These are phyloP conservation scores for Leucosticte australis DNA, from an alignment of 2,113 vertebrate species.

Conservation along the genomic window DNA sequence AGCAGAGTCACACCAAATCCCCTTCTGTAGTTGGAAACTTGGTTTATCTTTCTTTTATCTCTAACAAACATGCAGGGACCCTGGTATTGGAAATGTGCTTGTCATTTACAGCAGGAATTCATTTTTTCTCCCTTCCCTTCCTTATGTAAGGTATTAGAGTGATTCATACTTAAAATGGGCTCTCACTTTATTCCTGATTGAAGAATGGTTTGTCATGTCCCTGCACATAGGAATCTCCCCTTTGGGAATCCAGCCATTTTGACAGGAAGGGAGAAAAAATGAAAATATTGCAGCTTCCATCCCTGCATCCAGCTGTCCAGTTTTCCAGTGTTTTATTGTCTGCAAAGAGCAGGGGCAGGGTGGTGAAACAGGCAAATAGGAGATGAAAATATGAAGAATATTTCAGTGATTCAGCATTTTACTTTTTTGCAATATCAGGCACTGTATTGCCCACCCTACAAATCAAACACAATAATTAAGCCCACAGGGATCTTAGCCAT, in stretches of 20 bases:
- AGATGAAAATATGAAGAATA: neutral
- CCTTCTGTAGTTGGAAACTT: neutral
- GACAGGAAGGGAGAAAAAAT: neutral
- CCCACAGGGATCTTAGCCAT: neutral
- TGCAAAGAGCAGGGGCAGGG: neutral
- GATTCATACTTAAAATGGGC: neutral
- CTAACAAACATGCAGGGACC: neutral
- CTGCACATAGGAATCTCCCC: neutral
- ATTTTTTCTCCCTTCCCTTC: neutral
- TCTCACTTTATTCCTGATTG: neutral
- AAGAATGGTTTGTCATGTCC: neutral
- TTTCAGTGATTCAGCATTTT: neutral
- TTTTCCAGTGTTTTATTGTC: neutral
- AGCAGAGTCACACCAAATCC: neutral
- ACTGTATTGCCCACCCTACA: neutral
- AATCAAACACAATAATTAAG: neutral
- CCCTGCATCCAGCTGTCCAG: neutral
- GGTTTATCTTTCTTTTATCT: neutral
- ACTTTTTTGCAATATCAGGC: neutral
- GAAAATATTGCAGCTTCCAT: neutral
- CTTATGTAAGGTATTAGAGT: neutral
- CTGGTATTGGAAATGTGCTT: neutral
- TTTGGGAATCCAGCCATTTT: neutral
- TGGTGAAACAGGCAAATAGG: neutral
- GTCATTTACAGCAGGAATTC: neutral